These are phyloP conservation scores for Anthrax anthrax DNA, from an alignment of 2,888 invertebrate genomes.

Conservation along the genomic window DNA sequence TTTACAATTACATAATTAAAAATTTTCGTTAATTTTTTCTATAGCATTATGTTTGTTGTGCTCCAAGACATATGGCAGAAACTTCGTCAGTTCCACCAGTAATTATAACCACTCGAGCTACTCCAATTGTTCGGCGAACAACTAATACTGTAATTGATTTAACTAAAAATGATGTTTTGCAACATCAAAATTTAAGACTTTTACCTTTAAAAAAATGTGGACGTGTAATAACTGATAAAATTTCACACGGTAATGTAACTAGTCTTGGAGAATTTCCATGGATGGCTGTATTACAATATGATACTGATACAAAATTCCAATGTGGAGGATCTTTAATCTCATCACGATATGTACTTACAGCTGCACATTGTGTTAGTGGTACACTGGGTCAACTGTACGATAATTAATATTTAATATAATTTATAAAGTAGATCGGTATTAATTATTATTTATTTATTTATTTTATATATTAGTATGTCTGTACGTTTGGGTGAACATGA, in stretches of 20 bases:
- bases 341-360: slow-evolving; percentile 24
- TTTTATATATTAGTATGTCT: slow-evolving; percentile 18
- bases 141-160: neutral
- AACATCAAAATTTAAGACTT: slow-evolving; percentile 7
- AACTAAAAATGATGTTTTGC: slow-evolving; percentile 2
- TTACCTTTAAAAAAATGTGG: slow-evolving; percentile 38
- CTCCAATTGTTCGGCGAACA: neutral
- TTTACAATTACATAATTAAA: too few relatives aligned
- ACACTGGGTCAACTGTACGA: slow-evolving; percentile 18
- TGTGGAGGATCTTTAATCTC: slow-evolving; percentile 28
- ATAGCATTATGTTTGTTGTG: slow-evolving; percentile 4
- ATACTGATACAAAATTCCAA: slow-evolving; percentile 26
- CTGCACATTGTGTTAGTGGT: slow-evolving; percentile 23
- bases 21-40: neutral
- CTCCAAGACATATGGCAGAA: slow-evolving; percentile 1
- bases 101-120: too few relatives aligned
- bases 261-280: slow-evolving; percentile 53
- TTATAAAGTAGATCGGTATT: too few relatives aligned
- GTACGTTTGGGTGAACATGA: slow-evolving; percentile 35
- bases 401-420: neutral
- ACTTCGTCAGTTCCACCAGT: neutral
- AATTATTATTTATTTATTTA: neutral
- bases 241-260: slow-evolving; percentile 47
- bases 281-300: slow-evolving; percentile 58
- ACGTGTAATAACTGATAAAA: slow-evolving; percentile 37